Base-by-base conservation (phyloP, 1,140 invertebrate genomes). In the Rhopalosiphum padi region DNA sequence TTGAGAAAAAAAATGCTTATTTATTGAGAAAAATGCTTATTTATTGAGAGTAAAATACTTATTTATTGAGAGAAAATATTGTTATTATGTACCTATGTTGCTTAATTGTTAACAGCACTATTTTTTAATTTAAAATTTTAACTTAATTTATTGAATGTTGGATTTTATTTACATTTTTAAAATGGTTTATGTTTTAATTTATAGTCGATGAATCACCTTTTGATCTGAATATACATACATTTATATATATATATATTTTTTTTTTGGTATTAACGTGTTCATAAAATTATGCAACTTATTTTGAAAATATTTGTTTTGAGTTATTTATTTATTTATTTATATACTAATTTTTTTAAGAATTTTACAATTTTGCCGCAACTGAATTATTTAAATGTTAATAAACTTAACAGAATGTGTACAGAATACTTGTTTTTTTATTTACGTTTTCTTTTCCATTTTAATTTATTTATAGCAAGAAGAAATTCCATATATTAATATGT, bases 111-210 rank as follows among this genome's bases (percentile, higher is more conserved):
- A 91, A 89, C 15, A 92, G 25, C 25, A 51, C 35, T 85, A 93
- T 0, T 83, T 85, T 85, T 25, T 85, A 53, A n/a, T 51, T 93
- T 22, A 51, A 68, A 85, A 83, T 93, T 53, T 93, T 93, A 93
- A 93, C 91, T 30, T 83, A 86, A 91, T 93, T 93, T 85, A 83
- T 93, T 82, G 43, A 46, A 85, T 53, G 91, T 93, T 93, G 35
- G 82, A 93, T 85, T 51, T 93, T 41, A 30, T 60, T 90, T 92
- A 48, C 46, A 92, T 83, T 92, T 92, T 92, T 82, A 53, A 85
- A 92, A 85, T 92, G 60, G 5, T 91, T 83, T 82, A 82, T 83
- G 21, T 77, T 77, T 91, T 90, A 68, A 68, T 92, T 83, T 89
- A 89, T 90, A 55, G n/a, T 90, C 51, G 46, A 88, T 35, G 41